Base-by-base conservation (phyloP, 2,888 invertebrate species). In the Lepidochrysops patricia region DNA sequence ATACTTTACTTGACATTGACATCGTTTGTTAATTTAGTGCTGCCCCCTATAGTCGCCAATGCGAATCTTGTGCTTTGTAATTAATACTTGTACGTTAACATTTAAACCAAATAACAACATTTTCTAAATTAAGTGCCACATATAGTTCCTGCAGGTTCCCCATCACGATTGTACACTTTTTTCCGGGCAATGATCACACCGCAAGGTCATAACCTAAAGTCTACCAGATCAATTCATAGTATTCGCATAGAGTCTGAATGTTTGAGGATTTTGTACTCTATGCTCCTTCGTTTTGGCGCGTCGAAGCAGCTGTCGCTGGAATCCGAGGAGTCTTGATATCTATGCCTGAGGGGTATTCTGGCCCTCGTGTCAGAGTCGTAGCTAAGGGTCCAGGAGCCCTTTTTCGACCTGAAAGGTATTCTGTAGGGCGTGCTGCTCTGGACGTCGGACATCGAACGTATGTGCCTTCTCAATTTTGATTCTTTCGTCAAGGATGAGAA, bases 371-470 rank as follows among this genome's bases (percentile, higher is more conserved):
- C 89, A 0, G 86, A 88, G 68, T 89, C 88, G 63, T 88, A 88
- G 64, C 78, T 78, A 3, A 88, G 75, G 29, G 80, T 80, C 59
- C 80, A 77, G 64, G 80, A 77, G 4, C 81, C 81, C 52, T 76
- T 76, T 62, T 81, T 74, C 0, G 82, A 77, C 61, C 84, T 75
- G 72, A 80, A 83, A 1, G 79, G 75, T 26, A 84, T 70, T 60
- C 82, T 75, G 72, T 81, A 84, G 0, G 88, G 88, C 1, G 88
- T 86, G 66, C 88, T 88, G 76, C 77, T 82, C 57, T 88, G 88
- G 6, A 89, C 89, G 61, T 89, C 89, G 0, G 89, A 89, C 89
- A 89, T 89, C 0, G 89, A 89, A 57, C 89, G 71, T 62, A 88
- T 89, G 67, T 89, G 89, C 61, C 89, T 75, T 66, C 86, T 72